Base-by-base conservation (phyloP, 1,140 invertebrate species). In the Tyrophagus putrescentiae region DNA sequence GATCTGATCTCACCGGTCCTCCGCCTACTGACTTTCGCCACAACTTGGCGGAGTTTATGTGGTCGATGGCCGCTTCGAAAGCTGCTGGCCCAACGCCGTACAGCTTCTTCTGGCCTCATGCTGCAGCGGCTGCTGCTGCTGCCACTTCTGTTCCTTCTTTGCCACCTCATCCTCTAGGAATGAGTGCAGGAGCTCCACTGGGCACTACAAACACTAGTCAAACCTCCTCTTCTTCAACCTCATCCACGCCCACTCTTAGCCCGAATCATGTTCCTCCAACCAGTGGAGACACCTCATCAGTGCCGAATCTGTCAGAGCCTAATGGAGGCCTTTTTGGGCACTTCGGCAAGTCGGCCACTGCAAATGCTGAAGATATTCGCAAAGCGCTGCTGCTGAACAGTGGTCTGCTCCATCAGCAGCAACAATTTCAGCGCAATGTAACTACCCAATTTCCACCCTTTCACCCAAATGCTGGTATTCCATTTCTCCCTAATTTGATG, bases 21-120 rank as follows among this genome's bases (percentile, higher is more conserved):
- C 52, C 61, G 0, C 60, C 60, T 28, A 39, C 61, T 4, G 64
- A 66, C 36, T 63, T 67, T 29, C 61, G 65, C 11, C 66, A 67
- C 29, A 62, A 59, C 48, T 65, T 67, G 23, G 67, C 66, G n/a
- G 67, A 67, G 25, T 67, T 67, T 44, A 67, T 67, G 66, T 67
- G 67, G 67, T 59, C 64, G 45, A 48, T 48, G 7, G 62, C 60
- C n/a, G n/a, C n/a, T n/a, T n/a, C n/a, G 1, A 66, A 67, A 32
- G 61, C 61, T 18, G 41, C 65, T 3, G 63, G 60, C 27, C 62
- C 66, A n/a, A n/a, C 62, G 9, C 64, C 64, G 5, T 65, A 64
- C 29, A 64, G 62, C 13, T 31, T 54, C 1, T 32, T 54, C 11
- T 54, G 52, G 52, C 52, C 41, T n/a, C n/a, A n/a, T n/a, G n/a